Percentiles rank a stretch among this genome's conserved stretches.
phyloP scores from a whole-genome alignment of 1,140 invertebrate genomes.

The Cepaea nemoralis region DNA sequence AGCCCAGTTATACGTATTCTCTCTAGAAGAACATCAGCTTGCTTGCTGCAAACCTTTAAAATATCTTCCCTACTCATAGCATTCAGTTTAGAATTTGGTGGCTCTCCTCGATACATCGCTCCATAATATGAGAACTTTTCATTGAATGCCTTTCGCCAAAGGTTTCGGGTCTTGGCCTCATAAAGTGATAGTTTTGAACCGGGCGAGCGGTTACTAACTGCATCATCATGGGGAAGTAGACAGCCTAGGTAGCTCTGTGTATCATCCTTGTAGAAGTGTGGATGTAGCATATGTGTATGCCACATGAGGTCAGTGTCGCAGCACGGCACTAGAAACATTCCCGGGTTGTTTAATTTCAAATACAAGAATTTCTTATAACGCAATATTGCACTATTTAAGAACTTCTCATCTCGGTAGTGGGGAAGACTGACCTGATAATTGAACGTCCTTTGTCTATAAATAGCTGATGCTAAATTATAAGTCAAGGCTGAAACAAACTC shows the following conservation, averaged over 20 bases:
- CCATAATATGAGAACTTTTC: conserved; percentile 63
- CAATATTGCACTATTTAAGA: conserved; percentile 68
- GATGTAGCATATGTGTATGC: conserved; percentile 74
- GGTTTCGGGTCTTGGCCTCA: conserved; percentile 54
- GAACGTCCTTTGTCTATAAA: conserved; percentile 69
- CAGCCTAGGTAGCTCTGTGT: conserved; percentile 69
- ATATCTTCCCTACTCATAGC: conserved; percentile 46
- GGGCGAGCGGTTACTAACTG: conserved; percentile 69
- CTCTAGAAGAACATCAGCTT: conserved; percentile 56
- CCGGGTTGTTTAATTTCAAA: conserved; percentile 69
- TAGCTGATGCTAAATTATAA: conserved; percentile 71
- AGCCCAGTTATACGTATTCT: conserved; percentile 55
- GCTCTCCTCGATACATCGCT: conserved; percentile 68
- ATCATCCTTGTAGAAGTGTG: conserved; percentile 69
- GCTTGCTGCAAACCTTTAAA: conserved; percentile 57
- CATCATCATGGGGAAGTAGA: conserved; percentile 70
- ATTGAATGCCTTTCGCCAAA: conserved; percentile 62
- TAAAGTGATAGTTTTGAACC: conserved; percentile 67
- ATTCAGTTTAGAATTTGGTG: conserved; percentile 53
- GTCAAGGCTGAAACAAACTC: conserved; percentile 48
- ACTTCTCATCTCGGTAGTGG: conserved; percentile 72
- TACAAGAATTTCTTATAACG: conserved; percentile 73
- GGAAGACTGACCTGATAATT: conserved; percentile 74
- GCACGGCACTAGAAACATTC: conserved; percentile 73
- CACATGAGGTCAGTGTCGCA: conserved; percentile 74